These are phyloP conservation scores for Anoplophora glabripennis DNA, from an alignment of 1,140 invertebrate species.

Conservation along the genomic window DNA sequence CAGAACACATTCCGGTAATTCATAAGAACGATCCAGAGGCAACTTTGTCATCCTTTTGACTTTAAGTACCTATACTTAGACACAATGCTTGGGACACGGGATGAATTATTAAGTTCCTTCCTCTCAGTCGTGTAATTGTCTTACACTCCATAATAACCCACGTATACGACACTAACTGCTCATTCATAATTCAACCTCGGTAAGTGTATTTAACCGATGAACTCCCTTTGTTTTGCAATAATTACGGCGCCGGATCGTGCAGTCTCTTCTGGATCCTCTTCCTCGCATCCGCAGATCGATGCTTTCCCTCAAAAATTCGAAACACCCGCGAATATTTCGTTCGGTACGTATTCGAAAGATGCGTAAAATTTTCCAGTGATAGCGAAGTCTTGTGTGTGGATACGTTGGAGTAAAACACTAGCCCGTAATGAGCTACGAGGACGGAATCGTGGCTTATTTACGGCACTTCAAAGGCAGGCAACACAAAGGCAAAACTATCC, in stretches of 20 bases:
- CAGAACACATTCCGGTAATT: conserved; percentile 23
- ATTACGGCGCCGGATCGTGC: neutral
- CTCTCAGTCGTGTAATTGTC: conserved; percentile 47
- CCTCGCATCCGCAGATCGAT: neutral
- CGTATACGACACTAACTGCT: conserved; percentile 44
- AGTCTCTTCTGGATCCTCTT: too few species aligned
- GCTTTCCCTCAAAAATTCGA: too few species aligned
- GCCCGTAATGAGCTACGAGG: too few species aligned
- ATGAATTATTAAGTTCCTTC: conserved; percentile 48
- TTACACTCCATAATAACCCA: conserved; percentile 44
- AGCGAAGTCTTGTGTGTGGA: too few species aligned
- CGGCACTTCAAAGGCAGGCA: too few species aligned
- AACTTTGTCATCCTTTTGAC: conserved; percentile 30
- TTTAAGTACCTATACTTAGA: conserved; percentile 36
- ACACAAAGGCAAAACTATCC: too few species aligned
- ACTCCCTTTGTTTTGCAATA: conserved; percentile 16
- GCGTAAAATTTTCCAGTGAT: too few species aligned
- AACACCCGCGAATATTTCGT: too few species aligned
- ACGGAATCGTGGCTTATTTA: too few species aligned
- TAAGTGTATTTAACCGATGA: conserved; percentile 40
- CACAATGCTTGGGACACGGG: conserved; percentile 43
- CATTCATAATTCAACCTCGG: conserved; percentile 43
- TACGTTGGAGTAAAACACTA: too few species aligned
- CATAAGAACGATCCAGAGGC: conserved; percentile 24
- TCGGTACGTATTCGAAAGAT: too few species aligned